Evolutionary conservation across 2,888 invertebrate genomes (phyloP).

Genomic region (Parnassius smintheus): DNA sequence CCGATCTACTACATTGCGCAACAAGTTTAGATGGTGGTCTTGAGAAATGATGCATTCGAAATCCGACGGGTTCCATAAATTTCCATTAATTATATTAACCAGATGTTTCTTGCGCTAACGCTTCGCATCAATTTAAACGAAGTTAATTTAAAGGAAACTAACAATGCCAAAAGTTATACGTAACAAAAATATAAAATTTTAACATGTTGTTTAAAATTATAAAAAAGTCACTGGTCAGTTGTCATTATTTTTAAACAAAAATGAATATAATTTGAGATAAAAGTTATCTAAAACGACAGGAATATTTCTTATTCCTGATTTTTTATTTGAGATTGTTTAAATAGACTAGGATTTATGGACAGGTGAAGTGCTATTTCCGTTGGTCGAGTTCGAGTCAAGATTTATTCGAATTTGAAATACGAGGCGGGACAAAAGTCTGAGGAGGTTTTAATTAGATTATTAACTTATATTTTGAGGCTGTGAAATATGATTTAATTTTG

Average conservation of each 20-base stretch:
- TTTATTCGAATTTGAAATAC: conserved; percentile 78
- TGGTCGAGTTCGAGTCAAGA: conserved; percentile 69
- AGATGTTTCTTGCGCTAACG: conserved; percentile 55
- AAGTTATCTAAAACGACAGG: conserved; percentile 56
- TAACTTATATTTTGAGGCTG: conserved; percentile 58
- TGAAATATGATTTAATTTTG: conserved; percentile 46
- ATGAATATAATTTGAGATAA: conserved; percentile 28
- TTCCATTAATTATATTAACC: conserved; percentile 61
- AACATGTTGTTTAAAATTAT: too few relatives aligned
- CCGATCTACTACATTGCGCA: conserved; percentile 31
- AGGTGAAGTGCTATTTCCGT: conserved; percentile 78
- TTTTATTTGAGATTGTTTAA: conserved; percentile 76
- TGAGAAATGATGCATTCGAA: conserved; percentile 36
- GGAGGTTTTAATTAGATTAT: conserved; percentile 78
- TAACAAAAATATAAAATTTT: too few relatives aligned
- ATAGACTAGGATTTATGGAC: conserved; percentile 78
- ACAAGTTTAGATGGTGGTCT: conserved; percentile 36
- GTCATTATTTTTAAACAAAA: too few relatives aligned
- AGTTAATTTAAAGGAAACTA: conserved; percentile 38
- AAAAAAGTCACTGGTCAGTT: too few relatives aligned
- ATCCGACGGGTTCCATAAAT: conserved; percentile 50
- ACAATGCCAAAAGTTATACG: background rate
- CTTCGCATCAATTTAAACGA: conserved; percentile 53
- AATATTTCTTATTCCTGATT: conserved; percentile 73
- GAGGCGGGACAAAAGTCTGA: conserved; percentile 69